Percentiles rank a stretch among this genome's conserved stretches.
phyloP scores from a whole-genome alignment of 2,113 vertebrate species.

The Podocnemis expansa region DNA sequence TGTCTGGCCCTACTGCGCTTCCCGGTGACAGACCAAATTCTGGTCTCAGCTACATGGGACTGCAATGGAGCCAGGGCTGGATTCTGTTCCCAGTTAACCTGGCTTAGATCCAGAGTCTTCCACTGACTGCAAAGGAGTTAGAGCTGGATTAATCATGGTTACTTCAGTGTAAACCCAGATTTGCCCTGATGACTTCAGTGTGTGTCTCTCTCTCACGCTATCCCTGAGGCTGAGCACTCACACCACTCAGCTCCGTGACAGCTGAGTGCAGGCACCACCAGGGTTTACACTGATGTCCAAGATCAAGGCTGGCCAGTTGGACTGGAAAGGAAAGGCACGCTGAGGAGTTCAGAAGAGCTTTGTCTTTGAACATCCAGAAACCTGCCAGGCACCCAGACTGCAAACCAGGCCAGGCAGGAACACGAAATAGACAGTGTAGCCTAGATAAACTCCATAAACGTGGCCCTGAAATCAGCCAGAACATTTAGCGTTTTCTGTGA shows the following conservation, averaged over 20 bases:
- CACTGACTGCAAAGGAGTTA: neutral
- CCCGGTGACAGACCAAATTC: neutral
- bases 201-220: neutral
- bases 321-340: too few species aligned
- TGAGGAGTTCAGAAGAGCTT: neutral
- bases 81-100: neutral
- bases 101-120: neutral
- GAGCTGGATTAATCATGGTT: neutral
- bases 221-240: too few species aligned
- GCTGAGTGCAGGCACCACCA: too few species aligned
- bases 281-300: neutral
- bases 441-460: neutral
- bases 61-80: neutral
- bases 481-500: neutral
- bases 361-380: neutral
- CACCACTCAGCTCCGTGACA: too few species aligned
- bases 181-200: neutral
- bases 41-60: neutral
- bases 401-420: neutral
- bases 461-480: neutral
- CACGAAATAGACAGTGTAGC: neutral
- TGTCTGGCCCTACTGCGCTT: too few species aligned
- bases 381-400: too few species aligned
- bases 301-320: neutral
- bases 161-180: neutral